A percentile compares a stretch with the other conserved stretches of the same genome.
These are phyloP conservation scores for Dendrolimus pini DNA, from an alignment of 2,888 invertebrate species.

Conservation along the genomic window DNA sequence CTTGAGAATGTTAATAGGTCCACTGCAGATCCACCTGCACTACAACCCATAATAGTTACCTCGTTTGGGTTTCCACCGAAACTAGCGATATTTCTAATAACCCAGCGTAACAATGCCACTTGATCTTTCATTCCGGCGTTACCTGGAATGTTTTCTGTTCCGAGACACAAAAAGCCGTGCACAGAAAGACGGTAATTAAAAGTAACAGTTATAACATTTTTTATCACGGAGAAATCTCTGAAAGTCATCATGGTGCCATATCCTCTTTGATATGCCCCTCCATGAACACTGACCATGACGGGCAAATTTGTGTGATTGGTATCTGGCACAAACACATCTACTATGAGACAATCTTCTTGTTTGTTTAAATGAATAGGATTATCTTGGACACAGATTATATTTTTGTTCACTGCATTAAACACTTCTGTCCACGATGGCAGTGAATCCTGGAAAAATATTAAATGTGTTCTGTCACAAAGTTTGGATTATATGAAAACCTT, in stretches of 20 bases:
- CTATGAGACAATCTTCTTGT: slow-evolving; percentile 24
- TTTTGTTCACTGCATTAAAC: slow-evolving; percentile 16
- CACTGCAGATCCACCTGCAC: slow-evolving; percentile 34
- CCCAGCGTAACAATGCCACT: slow-evolving; percentile 26
- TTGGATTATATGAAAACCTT: no score
- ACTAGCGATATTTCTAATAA: slow-evolving; percentile 32
- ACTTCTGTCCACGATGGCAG: slow-evolving; percentile 17
- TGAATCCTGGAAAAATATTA: slow-evolving; percentile 12
- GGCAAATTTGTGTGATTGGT: slow-evolving; percentile 22
- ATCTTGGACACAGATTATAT: slow-evolving; percentile 13
- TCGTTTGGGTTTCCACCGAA: slow-evolving; percentile 43
- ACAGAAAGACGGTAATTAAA: slow-evolving; percentile 25
- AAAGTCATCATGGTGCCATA: slow-evolving; percentile 10
- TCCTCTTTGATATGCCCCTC: slow-evolving; percentile 24
- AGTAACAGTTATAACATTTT: slow-evolving; percentile 17
- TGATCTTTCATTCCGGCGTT: slow-evolving; percentile 37
- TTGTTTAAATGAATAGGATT: neutral
- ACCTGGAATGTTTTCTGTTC: slow-evolving; percentile 30
- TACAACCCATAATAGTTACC: slow-evolving; percentile 34
- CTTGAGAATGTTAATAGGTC: slow-evolving; percentile 32
- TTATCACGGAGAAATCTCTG: slow-evolving; percentile 9
- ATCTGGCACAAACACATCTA: slow-evolving; percentile 26
- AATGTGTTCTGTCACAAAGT: no score
- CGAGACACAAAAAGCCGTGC: slow-evolving; percentile 33
- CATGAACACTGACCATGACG: slow-evolving; percentile 28